Percentiles rank a stretch among this genome's conserved stretches.
These are phyloP conservation scores for Lateolabrax maculatus DNA, from an alignment of 2,797 vertebrate genomes.

Conservation along the genomic window DNA sequence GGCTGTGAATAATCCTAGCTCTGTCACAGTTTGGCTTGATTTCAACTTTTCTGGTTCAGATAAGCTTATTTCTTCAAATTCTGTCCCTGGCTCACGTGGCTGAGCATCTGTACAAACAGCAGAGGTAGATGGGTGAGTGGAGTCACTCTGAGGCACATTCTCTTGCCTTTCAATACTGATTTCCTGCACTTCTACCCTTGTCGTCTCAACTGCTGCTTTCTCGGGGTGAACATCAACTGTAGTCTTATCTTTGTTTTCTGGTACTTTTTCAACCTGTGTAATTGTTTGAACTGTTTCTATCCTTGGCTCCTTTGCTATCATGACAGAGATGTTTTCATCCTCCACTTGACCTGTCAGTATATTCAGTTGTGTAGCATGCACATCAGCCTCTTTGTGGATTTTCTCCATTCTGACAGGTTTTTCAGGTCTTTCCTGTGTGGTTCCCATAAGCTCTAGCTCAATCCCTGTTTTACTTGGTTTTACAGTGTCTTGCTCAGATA, in stretches of 20 bases:
- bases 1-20: background rate
- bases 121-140: background rate
- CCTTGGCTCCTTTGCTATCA: background rate
- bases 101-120: background rate
- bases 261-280: background rate
- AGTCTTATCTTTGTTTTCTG: background rate
- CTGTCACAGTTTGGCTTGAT: background rate
- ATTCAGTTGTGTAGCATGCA: background rate
- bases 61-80: background rate
- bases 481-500: constrained; percentile 1
- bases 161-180: background rate
- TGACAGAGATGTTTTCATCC: background rate
- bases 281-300: constrained; percentile 3
- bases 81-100: background rate
- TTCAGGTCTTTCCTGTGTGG: background rate
- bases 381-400: background rate
- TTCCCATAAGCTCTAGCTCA: background rate
- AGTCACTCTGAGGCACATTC: background rate
- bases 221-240: background rate
- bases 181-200: background rate
- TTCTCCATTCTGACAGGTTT: background rate
- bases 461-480: background rate
- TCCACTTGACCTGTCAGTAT: background rate
- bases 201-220: background rate
- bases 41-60: constrained; percentile 1